Evolutionary conservation across 35 echinoderm and acorn worm species (phyloP).

Genomic region (Amphiura filiformis): DNA sequence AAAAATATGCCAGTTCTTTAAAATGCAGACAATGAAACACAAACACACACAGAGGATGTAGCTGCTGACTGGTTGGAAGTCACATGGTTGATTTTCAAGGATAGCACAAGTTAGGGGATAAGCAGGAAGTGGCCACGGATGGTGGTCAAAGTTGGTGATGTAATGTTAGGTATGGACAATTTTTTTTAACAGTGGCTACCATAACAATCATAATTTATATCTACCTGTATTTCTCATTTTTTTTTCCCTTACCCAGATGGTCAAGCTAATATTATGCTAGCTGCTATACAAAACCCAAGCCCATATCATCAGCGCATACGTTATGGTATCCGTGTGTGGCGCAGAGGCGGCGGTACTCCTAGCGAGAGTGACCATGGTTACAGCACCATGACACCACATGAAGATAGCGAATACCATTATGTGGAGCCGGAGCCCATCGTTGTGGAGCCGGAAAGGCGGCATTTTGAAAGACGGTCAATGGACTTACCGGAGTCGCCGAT

Average conservation of each 20-base stretch:
- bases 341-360: conserved; percentile 65
- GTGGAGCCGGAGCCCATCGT: conserved; percentile 91
- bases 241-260: conserved; percentile 41
- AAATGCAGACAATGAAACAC: too few species aligned
- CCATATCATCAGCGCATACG: conserved; percentile 87
- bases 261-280: conserved; percentile 87
- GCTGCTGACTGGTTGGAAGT: too few species aligned
- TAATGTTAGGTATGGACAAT: too few species aligned
- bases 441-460: conserved; percentile 20
- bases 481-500: neutral
- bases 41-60: too few species aligned
- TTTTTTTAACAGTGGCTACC: too few species aligned
- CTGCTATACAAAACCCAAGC: conserved; percentile 81
- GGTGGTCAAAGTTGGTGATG: too few species aligned
- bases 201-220: too few species aligned
- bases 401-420: conserved; percentile 97
- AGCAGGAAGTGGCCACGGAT: too few species aligned
- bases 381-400: conserved; percentile 99
- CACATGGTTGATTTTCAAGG: too few species aligned
- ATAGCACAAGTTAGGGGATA: too few species aligned
- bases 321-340: conserved; percentile 80
- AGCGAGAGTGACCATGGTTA: conserved; percentile 99
- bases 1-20: too few species aligned
- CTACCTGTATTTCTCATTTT: too few species aligned
- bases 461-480: conserved; percentile 13